A percentile compares a stretch with the other conserved stretches of the same genome.
These are phyloP conservation scores for Gopherus flavomarginatus DNA, from an alignment of 2,113 vertebrate genomes.

Conservation along the genomic window DNA sequence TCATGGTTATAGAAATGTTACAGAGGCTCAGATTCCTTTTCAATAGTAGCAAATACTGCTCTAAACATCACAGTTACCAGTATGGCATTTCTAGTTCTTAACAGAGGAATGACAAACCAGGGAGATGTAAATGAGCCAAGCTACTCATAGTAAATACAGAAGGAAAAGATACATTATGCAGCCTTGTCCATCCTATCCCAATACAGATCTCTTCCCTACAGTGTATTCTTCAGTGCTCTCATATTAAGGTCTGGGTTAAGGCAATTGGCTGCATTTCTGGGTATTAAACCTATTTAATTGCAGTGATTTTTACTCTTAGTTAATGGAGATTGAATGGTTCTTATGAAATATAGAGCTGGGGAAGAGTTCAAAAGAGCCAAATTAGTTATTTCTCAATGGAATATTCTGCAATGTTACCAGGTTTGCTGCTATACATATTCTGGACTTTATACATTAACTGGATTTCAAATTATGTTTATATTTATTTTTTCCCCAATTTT, in stretches of 20 bases:
- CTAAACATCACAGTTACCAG: not conserved
- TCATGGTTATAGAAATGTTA: not conserved
- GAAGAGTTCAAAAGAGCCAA: not conserved
- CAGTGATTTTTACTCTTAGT: not conserved
- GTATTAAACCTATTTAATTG: not conserved
- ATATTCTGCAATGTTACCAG: not conserved
- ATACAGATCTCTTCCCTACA: not conserved
- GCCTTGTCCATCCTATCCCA: not conserved
- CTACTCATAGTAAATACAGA: not conserved
- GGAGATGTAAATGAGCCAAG: not conserved
- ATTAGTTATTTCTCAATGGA: not conserved
- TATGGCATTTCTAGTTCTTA: not conserved
- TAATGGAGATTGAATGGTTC: rapidly evolving
- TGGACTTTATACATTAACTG: not conserved
- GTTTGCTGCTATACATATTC: not conserved
- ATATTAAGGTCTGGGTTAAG: not conserved
- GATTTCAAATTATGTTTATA: not conserved
- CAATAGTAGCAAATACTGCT: not conserved
- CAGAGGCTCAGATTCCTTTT: not conserved
- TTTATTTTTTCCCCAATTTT: not conserved
- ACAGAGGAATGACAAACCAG: not conserved
- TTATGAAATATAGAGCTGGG: not conserved
- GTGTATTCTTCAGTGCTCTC: not conserved
- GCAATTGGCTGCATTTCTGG: not conserved
- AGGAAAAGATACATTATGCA: not conserved